Evolutionary conservation across 37 sponge, comb jelly and placozoan species (phyloP).

Genomic region (Spongilla lacustris): DNA sequence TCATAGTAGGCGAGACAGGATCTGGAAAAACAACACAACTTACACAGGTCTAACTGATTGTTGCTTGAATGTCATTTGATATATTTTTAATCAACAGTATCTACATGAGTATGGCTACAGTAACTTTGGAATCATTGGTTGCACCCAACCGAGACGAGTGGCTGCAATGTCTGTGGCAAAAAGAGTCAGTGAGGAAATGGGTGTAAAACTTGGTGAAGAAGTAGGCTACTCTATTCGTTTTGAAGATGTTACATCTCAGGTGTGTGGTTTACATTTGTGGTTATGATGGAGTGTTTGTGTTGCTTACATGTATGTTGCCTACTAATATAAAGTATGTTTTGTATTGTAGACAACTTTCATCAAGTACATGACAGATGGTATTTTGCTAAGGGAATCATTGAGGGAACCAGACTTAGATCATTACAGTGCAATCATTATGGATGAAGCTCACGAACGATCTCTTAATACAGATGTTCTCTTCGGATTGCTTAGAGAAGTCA

Average conservation of each 20-base stretch:
- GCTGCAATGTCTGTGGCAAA: slow-evolving; percentile 99
- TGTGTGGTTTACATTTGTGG: slow-evolving; percentile 15
- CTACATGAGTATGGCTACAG: slow-evolving; percentile 95
- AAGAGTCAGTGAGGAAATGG: slow-evolving; percentile 95
- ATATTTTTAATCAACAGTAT: slow-evolving; percentile 59
- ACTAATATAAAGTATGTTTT: slow-evolving; percentile 4
- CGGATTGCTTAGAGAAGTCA: slow-evolving; percentile 95
- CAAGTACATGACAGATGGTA: slow-evolving; percentile 99
- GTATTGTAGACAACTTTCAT: slow-evolving; percentile 84
- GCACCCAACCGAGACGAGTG: slow-evolving; percentile 99
- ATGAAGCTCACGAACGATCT: slow-evolving; percentile 99
- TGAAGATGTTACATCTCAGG: slow-evolving; percentile 97
- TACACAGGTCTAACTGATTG: slow-evolving; percentile 73
- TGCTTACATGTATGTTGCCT: background rate
- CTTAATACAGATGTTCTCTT: slow-evolving; percentile 99
- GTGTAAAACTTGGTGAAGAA: slow-evolving; percentile 86
- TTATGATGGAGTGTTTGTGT: background rate
- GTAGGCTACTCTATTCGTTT: slow-evolving; percentile 98
- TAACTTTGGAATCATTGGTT: slow-evolving; percentile 93
- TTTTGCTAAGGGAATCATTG: slow-evolving; percentile 95
- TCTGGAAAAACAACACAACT: slow-evolving; percentile 99
- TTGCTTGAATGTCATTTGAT: background rate
- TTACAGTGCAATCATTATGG: slow-evolving; percentile 98
- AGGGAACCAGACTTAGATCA: slow-evolving; percentile 96
- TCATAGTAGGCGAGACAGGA: slow-evolving; percentile 99